Base-by-base conservation (phyloP, 1,140 invertebrate species). In the Ceratosolen solmsi region DNA sequence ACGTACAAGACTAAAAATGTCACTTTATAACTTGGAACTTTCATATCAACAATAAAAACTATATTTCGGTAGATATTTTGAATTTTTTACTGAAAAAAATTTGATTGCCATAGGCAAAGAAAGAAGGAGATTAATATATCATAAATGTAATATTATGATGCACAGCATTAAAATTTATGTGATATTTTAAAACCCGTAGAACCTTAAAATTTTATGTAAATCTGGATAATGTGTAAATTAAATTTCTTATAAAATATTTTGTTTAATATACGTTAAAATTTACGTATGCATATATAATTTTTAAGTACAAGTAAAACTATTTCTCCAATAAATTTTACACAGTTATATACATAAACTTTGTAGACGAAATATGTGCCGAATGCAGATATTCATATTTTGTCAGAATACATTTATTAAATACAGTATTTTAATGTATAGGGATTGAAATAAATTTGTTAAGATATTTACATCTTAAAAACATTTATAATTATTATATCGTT, bases 231-330 rank as follows among this genome's bases (percentile, higher is more conserved):
- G n/a, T n/a, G n/a, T n/a, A n/a, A n/a, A n/a, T n/a, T n/a, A 7
- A 46, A 46, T 60, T 60, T 60, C 56, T 27, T 60, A 25, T 60
- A 5, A 27, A 60, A 30, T 60, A 56, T 60, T 60, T 60, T 60
- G 11, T 27, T 60, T 60, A 27, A 60, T 25, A 27, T 27, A 27
- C 27, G 8, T 60, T 27, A 27, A 60, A 60, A 60, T 25, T 27
- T 60, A 27, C 11, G 25, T 8, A 60, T n/a, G 56, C 25, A 9
- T 27, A 1, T 13, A 15, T 60, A 27, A n/a, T 0, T 25, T 56
- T n/a, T 56, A 25, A 56, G 11, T 60, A 60, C 1, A 33, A 63
- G 27, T 2, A 33, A 36, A 63, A 17, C 30, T 33, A 63, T 63
- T 63, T 33, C 25, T 63, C 13, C 60, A 63, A 63, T 63, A 33